Conservation (phyloP, 30 jellyfish, hydroid and myxozoan species). For the Hydractinia symbiolongicarpus region DNA sequence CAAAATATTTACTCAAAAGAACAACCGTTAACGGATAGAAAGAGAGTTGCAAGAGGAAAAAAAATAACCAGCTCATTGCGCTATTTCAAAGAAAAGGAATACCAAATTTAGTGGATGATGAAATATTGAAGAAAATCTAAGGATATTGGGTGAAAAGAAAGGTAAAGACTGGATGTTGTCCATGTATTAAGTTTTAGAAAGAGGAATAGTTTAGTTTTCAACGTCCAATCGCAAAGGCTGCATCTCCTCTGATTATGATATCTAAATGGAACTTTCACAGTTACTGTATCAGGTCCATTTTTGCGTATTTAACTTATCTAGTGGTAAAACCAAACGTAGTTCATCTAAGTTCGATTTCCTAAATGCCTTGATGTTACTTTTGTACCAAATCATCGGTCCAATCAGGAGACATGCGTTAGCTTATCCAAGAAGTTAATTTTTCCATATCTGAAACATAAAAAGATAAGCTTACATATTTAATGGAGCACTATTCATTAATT, state of each 20-base stretch:
- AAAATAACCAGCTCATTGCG: background rate
- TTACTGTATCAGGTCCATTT: constrained; percentile 20
- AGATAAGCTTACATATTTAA: too few relatives aligned
- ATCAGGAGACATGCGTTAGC: too few relatives aligned
- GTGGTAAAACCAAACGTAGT: too few relatives aligned
- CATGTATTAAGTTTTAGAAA: background rate
- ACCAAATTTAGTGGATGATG: background rate
- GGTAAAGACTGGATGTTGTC: background rate
- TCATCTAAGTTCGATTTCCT: too few relatives aligned
- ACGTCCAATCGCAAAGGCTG: background rate
- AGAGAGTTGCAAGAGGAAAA: constrained; percentile 5
- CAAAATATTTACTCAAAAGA: background rate
- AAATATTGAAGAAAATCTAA: background rate
- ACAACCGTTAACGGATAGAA: background rate
- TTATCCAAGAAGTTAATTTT: too few relatives aligned
- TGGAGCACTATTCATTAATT: too few relatives aligned
- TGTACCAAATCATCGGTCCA: too few relatives aligned
- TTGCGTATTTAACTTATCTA: too few relatives aligned
- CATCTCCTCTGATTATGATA: constrained; percentile 7
- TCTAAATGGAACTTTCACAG: constrained; percentile 17
- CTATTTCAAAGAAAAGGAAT: background rate
- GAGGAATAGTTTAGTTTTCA: constrained; percentile 1
- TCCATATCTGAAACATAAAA: too few relatives aligned
- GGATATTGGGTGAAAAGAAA: constrained; percentile 2
- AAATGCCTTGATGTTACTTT: too few relatives aligned